A percentile compares a stretch with the other conserved stretches of the same genome.
Conservation (phyloP, 2,113 vertebrate species). For the Trogon melanurus region DNA sequence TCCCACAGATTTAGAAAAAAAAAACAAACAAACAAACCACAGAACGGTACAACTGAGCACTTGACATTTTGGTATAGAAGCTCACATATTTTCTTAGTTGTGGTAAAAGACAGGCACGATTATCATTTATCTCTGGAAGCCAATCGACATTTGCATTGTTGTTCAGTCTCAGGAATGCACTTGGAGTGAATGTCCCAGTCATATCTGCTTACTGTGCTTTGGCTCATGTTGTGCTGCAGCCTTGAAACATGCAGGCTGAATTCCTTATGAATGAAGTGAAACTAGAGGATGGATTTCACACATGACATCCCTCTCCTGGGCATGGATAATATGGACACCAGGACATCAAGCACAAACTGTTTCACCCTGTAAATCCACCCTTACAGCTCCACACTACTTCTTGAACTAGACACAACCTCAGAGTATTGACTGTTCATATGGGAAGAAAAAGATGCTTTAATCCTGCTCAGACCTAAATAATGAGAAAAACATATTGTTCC, state of each 20-base stretch:
- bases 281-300: neutral
- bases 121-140: neutral
- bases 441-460: neutral
- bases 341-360: neutral
- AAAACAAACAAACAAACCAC: neutral
- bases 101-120: neutral
- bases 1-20: neutral
- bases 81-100: neutral
- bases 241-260: neutral
- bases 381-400: neutral
- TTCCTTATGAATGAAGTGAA: neutral
- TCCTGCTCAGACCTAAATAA: neutral
- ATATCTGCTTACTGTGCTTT: neutral
- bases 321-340: neutral
- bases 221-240: neutral
- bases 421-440: neutral
- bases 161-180: neutral
- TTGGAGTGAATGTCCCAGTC: neutral
- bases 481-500: neutral
- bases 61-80: neutral
- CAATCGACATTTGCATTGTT: neutral
- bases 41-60: neutral
- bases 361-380: neutral
- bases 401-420: neutral
- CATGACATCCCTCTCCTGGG: neutral